phyloP scores from a whole-genome alignment of 2,888 invertebrate species.

The Acanthoscelides obtectus region DNA sequence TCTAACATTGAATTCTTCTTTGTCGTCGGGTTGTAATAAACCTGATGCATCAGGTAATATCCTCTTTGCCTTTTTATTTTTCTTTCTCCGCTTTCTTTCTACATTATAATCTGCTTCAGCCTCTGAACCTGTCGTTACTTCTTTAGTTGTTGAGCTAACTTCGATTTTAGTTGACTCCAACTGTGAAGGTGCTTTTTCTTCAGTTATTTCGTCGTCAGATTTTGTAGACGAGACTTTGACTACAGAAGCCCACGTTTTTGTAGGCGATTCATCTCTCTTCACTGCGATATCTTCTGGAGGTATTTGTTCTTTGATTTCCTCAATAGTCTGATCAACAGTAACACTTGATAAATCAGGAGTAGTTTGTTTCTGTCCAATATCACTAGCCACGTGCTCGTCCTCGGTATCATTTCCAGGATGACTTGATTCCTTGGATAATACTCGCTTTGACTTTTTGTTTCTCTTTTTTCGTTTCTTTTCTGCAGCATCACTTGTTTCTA shows the following conservation, averaged over 20 bases:
- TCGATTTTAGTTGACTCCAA: neutral
- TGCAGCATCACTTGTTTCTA: conserved; percentile 3
- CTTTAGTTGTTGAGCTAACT: neutral
- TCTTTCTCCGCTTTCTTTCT: conserved; percentile 9
- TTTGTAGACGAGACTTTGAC: conserved; percentile 11
- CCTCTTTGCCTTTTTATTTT: neutral
- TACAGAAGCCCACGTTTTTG: conserved; percentile 23
- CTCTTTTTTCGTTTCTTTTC: no score
- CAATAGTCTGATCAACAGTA: neutral
- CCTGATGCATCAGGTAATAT: neutral
- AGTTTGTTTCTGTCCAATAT: neutral
- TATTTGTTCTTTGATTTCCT: conserved; percentile 2
- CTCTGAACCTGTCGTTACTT: neutral
- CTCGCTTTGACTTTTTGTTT: neutral
- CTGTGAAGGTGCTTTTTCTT: neutral
- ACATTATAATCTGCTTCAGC: neutral
- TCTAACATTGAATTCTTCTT: neutral
- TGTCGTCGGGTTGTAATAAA: neutral
- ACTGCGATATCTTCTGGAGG: conserved; percentile 4
- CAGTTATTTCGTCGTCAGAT: neutral
- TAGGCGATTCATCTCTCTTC: conserved; percentile 4
- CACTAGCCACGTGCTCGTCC: neutral
- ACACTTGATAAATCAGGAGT: no score
- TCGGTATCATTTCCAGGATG: neutral
- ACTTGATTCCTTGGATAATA: neutral